phyloP scores from a whole-genome alignment of 2,888 invertebrate genomes.

The Calephelis perditalis region DNA sequence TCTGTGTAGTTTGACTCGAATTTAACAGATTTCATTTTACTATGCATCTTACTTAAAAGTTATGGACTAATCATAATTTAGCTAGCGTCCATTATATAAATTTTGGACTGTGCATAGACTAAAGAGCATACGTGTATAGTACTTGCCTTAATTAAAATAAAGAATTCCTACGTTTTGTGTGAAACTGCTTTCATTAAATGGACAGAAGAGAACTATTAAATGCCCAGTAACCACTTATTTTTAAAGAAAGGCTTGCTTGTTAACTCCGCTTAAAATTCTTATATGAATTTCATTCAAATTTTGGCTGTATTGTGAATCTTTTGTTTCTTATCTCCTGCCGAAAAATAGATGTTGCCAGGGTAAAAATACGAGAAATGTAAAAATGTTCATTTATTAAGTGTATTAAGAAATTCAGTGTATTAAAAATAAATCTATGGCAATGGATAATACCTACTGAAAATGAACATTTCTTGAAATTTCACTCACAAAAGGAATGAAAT shows the following conservation, averaged over 20 bases:
- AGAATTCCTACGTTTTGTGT: constrained; percentile 22
- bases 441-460: too few species aligned
- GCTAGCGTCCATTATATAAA: background rate
- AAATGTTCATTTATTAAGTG: too few species aligned
- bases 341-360: too few species aligned
- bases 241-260: constrained; percentile 25
- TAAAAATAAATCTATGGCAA: too few species aligned
- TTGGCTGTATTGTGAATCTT: too few species aligned
- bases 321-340: too few species aligned
- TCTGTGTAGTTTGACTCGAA: too few species aligned
- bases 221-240: constrained; percentile 19
- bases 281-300: background rate
- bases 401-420: too few species aligned
- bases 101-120: background rate
- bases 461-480: too few species aligned
- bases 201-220: constrained; percentile 24
- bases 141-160: constrained; percentile 28
- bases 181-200: constrained; percentile 26
- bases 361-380: background rate
- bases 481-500: too few species aligned
- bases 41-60: too few species aligned
- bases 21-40: too few species aligned
- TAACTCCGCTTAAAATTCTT: constrained; percentile 24
- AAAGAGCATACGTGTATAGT: constrained; percentile 12
- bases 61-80: background rate